These are phyloP conservation scores for Furcula furcula DNA, from an alignment of 2,888 invertebrate species.

Conservation along the genomic window DNA sequence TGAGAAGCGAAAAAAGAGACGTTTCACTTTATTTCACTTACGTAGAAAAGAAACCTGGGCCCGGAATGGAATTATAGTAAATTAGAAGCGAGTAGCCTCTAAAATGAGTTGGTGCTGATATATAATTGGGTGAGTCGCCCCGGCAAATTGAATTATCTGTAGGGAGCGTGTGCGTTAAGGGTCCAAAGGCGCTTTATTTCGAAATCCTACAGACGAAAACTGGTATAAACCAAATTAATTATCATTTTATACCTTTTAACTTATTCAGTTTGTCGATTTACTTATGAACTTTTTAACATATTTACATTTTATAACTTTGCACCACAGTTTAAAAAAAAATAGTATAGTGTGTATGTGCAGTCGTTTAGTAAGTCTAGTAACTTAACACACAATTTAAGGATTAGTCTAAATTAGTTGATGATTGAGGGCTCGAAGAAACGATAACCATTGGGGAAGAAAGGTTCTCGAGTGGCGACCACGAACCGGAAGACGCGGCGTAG, in stretches of 20 bases:
- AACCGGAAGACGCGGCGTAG: too few species aligned
- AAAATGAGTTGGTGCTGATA: slow-evolving; percentile 35
- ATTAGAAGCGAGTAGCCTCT: slow-evolving; percentile 32
- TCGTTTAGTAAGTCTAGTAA: too few species aligned
- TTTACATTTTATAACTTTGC: too few species aligned
- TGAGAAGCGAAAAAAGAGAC: not conserved
- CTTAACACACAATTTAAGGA: too few species aligned
- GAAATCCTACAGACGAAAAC: slow-evolving; percentile 34
- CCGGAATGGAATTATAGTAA: slow-evolving; percentile 38
- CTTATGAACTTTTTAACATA: too few species aligned
- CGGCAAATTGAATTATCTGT: slow-evolving; percentile 37
- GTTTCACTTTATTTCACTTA: slow-evolving; percentile 8
- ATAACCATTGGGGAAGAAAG: too few species aligned
- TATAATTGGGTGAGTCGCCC: slow-evolving; percentile 36
- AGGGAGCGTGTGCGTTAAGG: slow-evolving; percentile 23
- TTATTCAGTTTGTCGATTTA: slow-evolving; percentile 9
- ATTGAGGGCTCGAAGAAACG: too few species aligned
- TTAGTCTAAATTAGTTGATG: too few species aligned
- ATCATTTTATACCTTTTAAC: slow-evolving; percentile 11
- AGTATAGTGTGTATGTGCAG: too few species aligned
- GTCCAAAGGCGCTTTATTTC: slow-evolving; percentile 32
- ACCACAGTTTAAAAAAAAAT: too few species aligned
- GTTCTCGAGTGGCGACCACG: too few species aligned
- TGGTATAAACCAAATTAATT: slow-evolving; percentile 33
- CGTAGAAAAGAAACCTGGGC: slow-evolving; percentile 25